Evolutionary conservation across 2,888 invertebrate genomes (phyloP), one percentile per base, ranked within the genome.

Genomic region (Hirtodrosophila duncani): DNA sequence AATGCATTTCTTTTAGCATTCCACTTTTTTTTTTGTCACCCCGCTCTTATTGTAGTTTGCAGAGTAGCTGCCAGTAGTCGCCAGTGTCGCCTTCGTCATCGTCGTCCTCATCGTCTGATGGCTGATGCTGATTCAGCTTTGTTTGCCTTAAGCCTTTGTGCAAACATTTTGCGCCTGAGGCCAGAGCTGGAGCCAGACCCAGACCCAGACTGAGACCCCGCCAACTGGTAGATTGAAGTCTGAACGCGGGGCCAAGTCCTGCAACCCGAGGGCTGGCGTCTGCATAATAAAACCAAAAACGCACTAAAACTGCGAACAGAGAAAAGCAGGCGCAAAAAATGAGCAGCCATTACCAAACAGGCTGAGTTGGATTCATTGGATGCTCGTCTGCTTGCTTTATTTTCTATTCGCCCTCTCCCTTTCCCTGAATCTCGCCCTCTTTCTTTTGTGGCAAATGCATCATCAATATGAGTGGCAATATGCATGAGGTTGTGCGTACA

Each of bases 81-180:
- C 60, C 48, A 44, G 30, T 53, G 57, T 36, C 24, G n/a, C n/a
- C n/a, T n/a, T n/a, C n/a, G n/a, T n/a, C n/a, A n/a, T n/a, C n/a
- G n/a, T n/a, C n/a, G n/a, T n/a, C n/a, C n/a, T n/a, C n/a, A n/a
- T n/a, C n/a, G n/a, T n/a, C n/a, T n/a, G n/a, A n/a, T n/a, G n/a
- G 50, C 59, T 45, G 59, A 53, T 71, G 78, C 79, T 80, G 82
- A 82, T 74, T 80, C 79, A 82, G 79, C 82, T 79, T 81, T 80
- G 83, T 82, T 82, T 80, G 83, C 71, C 68, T 66, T 79, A 82
- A 80, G 80, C 83, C 69, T 79, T 82, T 82, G 77, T 75, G 83
- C 82, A 82, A 81, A 80, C 81, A 80, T 69, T 82, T 82, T 75
- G 80, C 75, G 59, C 67, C 74, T 63, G 62, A 60, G 67, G 59